These are phyloP conservation scores for Cydia splendana DNA, from an alignment of 1,140 invertebrate species.

Conservation along the genomic window DNA sequence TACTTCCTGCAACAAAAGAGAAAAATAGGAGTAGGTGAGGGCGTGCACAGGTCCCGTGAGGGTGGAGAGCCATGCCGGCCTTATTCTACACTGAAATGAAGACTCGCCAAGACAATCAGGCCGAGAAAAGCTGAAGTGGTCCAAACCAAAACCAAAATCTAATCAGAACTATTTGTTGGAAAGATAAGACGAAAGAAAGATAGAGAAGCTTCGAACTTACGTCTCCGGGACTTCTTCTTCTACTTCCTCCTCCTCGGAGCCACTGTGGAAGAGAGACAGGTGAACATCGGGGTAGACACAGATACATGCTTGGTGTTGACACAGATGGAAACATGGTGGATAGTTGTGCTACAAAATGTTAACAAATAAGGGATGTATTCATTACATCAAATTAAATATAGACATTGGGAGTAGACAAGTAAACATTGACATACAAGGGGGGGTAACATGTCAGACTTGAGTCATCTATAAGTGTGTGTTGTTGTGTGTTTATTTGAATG, in stretches of 20 bases:
- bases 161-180: constrained; percentile 48
- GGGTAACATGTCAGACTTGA: not conserved
- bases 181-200: constrained; percentile 36
- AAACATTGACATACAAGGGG: not conserved
- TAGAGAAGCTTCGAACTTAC: constrained; percentile 79
- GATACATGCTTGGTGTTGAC: constrained; percentile 23
- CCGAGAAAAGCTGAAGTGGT: constrained; percentile 65
- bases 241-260: constrained; percentile 85
- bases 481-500: constrained; percentile 28
- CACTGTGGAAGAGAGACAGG: constrained; percentile 63
- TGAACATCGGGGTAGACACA: constrained; percentile 39
- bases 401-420: not conserved
- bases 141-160: constrained; percentile 61
- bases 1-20: constrained; percentile 83
- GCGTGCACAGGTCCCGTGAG: constrained; percentile 65
- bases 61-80: constrained; percentile 43
- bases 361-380: constrained; percentile 10
- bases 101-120: constrained; percentile 59
- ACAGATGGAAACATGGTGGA: not conserved
- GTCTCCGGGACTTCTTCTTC: constrained; percentile 85
- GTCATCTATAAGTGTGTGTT: constrained; percentile 30
- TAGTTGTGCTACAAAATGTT: constrained; percentile 6
- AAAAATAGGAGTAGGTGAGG: constrained; percentile 71
- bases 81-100: constrained; percentile 44
- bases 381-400: not conserved